Conservation (phyloP, 2,113 vertebrate genomes). For the Aphelocoma coerulescens region DNA sequence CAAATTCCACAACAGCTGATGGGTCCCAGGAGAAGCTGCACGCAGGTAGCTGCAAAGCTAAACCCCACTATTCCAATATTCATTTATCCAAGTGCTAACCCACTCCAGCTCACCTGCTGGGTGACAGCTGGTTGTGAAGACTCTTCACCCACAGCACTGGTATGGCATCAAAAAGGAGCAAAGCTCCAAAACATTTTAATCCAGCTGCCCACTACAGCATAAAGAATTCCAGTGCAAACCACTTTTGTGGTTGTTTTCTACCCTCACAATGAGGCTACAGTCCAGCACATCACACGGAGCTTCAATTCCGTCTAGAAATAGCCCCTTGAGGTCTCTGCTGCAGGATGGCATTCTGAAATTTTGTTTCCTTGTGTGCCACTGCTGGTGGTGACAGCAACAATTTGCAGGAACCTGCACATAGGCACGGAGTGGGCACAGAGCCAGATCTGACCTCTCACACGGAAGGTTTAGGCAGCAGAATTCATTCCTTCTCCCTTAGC, state of each 20-base stretch:
- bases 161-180: not conserved
- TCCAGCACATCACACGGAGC: not conserved
- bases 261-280: constrained; percentile 6
- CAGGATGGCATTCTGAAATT: not conserved
- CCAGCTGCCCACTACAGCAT: not conserved
- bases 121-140: not conserved
- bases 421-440: not conserved
- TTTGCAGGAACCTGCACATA: not conserved
- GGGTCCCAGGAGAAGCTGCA: not conserved
- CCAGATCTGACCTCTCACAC: not conserved
- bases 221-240: not conserved
- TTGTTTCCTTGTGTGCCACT: constrained; percentile 33
- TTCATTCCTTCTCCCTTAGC: not conserved
- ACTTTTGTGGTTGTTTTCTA: not conserved
- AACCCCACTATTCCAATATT: not conserved
- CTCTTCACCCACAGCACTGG: not conserved
- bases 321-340: not conserved
- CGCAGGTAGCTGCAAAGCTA: not conserved
- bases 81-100: not conserved
- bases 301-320: constrained; percentile 8
- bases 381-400: constrained; percentile 19
- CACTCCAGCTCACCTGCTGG: not conserved
- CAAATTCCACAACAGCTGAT: constrained; percentile 20
- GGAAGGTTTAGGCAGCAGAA: constrained; percentile 8
- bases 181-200: not conserved